Evolutionary conservation across 1,140 invertebrate species (phyloP).

Genomic region (Steinernema khuongi): DNA sequence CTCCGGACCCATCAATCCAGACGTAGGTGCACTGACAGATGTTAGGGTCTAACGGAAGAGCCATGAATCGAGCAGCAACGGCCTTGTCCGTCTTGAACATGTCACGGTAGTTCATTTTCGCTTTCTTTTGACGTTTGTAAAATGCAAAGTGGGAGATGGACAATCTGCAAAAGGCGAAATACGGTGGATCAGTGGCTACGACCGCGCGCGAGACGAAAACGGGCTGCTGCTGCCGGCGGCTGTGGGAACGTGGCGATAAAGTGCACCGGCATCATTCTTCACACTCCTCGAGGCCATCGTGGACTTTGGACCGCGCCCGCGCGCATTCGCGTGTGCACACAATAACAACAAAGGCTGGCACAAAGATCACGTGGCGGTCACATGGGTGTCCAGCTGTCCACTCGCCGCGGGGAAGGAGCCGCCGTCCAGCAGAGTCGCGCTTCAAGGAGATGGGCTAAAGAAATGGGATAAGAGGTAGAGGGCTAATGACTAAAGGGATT

Average conservation of each 20-base stretch:
- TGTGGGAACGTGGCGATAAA: neutral
- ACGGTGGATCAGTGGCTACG: neutral
- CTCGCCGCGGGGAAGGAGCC: neutral
- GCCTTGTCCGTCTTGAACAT: conserved; percentile 5
- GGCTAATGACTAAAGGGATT: too few species aligned
- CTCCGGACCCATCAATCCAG: conserved; percentile 88
- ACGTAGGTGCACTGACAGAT: conserved; percentile 73
- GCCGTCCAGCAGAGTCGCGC: neutral
- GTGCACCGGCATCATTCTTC: neutral
- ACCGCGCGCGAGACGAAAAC: neutral
- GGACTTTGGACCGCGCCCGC: conserved; percentile 3
- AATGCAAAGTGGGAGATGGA: neutral
- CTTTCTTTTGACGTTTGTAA: neutral
- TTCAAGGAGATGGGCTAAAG: neutral
- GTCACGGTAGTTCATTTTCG: conserved; percentile 14
- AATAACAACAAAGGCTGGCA: conserved; percentile 7
- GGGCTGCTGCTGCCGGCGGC: neutral
- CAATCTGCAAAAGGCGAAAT: neutral
- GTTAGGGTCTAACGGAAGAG: neutral
- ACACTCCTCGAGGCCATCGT: neutral
- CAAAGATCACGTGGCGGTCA: conserved; percentile 7
- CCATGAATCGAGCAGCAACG: neutral
- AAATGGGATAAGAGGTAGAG: neutral
- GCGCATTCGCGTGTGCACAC: neutral
- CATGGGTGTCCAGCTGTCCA: neutral